A percentile compares a stretch with the other conserved stretches of the same genome.
These are phyloP conservation scores for Leptopilina clavipes DNA, from an alignment of 1,140 invertebrate species.

Conservation along the genomic window DNA sequence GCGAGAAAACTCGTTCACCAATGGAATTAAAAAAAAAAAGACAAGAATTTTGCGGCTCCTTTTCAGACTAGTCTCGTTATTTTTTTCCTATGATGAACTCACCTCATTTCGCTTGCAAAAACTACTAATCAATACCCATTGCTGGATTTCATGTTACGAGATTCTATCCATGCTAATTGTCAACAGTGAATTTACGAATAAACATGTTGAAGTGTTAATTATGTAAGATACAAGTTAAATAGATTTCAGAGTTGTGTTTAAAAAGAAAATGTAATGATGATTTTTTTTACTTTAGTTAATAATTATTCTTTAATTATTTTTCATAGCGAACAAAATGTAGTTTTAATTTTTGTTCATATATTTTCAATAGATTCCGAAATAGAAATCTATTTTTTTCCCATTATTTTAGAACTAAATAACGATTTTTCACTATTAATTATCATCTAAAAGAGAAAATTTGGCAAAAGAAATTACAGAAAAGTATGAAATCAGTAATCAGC, in stretches of 20 bases:
- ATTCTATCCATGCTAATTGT: conserved; percentile 18
- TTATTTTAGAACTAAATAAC: no score
- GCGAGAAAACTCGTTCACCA: conserved; percentile 9
- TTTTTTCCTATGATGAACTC: background rate
- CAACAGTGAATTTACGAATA: background rate
- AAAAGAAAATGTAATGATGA: no score
- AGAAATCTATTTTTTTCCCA: no score
- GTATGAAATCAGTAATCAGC: no score
- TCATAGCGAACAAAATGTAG: no score
- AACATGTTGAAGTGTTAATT: conserved; percentile 13
- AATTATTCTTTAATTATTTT: no score
- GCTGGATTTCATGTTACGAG: background rate
- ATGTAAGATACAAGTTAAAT: background rate
- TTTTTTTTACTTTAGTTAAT: no score
- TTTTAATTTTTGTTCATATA: no score
- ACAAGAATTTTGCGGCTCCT: conserved; percentile 16
- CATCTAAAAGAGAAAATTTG: no score
- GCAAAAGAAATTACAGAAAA: no score
- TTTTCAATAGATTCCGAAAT: no score
- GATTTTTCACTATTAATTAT: no score
- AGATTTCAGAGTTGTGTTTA: background rate
- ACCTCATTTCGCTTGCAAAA: conserved; percentile 1
- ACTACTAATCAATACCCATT: conserved; percentile 21
- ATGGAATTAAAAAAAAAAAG: background rate
- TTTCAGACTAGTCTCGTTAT: background rate